Conservation (phyloP, 2,113 vertebrate species). For the Ciconia boyciana region DNA sequence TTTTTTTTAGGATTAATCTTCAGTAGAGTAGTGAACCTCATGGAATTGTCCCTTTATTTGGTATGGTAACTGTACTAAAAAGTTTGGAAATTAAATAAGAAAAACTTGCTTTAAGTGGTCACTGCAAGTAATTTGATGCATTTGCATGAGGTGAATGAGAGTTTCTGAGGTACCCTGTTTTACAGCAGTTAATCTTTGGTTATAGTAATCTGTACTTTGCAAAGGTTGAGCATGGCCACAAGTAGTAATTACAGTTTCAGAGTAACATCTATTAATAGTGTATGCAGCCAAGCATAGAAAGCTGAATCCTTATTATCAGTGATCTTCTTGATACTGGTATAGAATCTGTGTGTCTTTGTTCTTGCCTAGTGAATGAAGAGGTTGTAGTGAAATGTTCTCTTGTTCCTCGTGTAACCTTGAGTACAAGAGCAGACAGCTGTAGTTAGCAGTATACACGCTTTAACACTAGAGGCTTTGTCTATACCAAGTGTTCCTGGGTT, state of each 20-base stretch:
- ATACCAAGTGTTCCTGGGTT: background rate
- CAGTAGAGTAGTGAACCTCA: background rate
- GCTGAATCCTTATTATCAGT: conserved; percentile 1
- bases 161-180: background rate
- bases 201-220: background rate
- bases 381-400: background rate
- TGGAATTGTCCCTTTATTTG: background rate
- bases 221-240: background rate
- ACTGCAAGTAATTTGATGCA: background rate
- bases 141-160: background rate
- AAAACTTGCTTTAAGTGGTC: background rate
- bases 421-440: conserved; percentile 18
- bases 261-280: conserved; percentile 37
- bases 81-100: background rate
- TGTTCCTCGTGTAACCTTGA: background rate
- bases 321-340: background rate
- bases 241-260: conserved; percentile 45
- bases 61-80: background rate
- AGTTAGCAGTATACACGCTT: background rate
- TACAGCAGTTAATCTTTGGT: conserved; percentile 25
- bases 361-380: background rate
- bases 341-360: conserved; percentile 12
- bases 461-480: conserved; percentile 19
- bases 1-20: background rate
- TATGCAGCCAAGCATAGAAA: background rate